Percentiles rank a stretch among this genome's conserved stretches.
Conservation (phyloP, 1,140 invertebrate genomes). For the Monomorium pharaonis region DNA sequence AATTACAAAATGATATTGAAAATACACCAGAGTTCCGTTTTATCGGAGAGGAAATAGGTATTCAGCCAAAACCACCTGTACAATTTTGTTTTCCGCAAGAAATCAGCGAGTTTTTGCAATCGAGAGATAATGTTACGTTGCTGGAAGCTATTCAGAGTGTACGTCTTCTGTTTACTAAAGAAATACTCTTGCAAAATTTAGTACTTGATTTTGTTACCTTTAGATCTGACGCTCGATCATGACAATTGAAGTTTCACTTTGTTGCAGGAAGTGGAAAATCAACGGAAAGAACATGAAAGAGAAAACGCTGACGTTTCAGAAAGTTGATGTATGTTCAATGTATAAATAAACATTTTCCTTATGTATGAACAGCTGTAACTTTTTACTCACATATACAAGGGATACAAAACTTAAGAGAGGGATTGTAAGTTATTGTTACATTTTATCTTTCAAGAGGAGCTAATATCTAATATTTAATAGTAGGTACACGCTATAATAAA, state of each 20-base stretch:
- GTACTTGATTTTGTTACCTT: not conserved
- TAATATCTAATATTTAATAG: conserved; percentile 27
- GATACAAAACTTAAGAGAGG: conserved; percentile 4
- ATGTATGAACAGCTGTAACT: conserved; percentile 20
- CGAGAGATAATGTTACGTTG: conserved; percentile 67
- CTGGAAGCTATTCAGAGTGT: conserved; percentile 80
- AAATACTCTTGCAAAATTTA: not conserved
- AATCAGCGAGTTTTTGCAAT: conserved; percentile 84
- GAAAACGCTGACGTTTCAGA: conserved; percentile 5
- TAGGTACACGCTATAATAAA: conserved; percentile 21
- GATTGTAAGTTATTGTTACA: conserved; percentile 17
- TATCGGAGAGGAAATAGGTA: conserved; percentile 84
- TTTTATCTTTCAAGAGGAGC: not conserved
- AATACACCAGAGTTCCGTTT: conserved; percentile 84
- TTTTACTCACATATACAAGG: conserved; percentile 27
- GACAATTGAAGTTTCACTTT: conserved; percentile 13
- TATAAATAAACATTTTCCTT: conserved; percentile 26
- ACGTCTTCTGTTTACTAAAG: conserved; percentile 36
- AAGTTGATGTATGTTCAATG: conserved; percentile 41
- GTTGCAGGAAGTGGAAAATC: conserved; percentile 80
- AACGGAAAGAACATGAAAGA: conserved; percentile 63
- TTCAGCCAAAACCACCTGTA: conserved; percentile 82
- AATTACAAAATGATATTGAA: conserved; percentile 81
- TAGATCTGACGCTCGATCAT: not conserved
- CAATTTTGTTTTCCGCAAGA: conserved; percentile 84